phyloP scores from a whole-genome alignment of 2,113 vertebrate species.

The Myocastor coypus region DNA sequence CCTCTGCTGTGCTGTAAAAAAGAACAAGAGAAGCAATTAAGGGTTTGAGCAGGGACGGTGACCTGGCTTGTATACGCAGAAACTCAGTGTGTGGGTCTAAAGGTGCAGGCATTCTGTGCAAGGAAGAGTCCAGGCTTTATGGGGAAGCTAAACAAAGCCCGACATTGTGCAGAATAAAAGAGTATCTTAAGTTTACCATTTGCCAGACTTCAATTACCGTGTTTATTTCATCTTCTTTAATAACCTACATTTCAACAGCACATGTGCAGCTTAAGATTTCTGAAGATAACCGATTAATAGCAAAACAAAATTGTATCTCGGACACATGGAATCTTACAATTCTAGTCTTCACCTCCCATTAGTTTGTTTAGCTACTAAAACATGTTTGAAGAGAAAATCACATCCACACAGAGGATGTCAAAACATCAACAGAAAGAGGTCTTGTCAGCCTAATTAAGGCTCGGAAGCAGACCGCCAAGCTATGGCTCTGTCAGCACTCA shows the following conservation, averaged over 20 bases:
- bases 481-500: neutral
- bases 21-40: neutral
- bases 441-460: slow-evolving; percentile 62
- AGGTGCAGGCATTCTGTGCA: neutral
- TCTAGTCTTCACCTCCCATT: neutral
- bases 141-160: slow-evolving; percentile 62
- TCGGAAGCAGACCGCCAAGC: slow-evolving; percentile 61
- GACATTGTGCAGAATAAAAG: slow-evolving; percentile 47
- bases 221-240: neutral
- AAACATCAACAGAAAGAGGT: slow-evolving; percentile 66
- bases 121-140: slow-evolving; percentile 20
- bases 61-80: neutral
- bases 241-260: slow-evolving; percentile 40
- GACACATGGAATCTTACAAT: neutral
- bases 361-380: slow-evolving; percentile 66
- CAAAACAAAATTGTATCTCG: neutral
- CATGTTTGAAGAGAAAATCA: slow-evolving; percentile 55
- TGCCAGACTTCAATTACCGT: neutral
- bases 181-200: neutral
- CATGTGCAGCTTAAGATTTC: neutral
- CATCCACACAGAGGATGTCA: slow-evolving; percentile 58
- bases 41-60: neutral
- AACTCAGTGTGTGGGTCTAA: neutral
- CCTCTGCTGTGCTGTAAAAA: neutral
- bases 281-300: neutral